A percentile compares a stretch with the other conserved stretches of the same genome.
These are phyloP conservation scores for Acanthosepion pharaonis DNA, from an alignment of 2,888 invertebrate species.

Conservation along the genomic window DNA sequence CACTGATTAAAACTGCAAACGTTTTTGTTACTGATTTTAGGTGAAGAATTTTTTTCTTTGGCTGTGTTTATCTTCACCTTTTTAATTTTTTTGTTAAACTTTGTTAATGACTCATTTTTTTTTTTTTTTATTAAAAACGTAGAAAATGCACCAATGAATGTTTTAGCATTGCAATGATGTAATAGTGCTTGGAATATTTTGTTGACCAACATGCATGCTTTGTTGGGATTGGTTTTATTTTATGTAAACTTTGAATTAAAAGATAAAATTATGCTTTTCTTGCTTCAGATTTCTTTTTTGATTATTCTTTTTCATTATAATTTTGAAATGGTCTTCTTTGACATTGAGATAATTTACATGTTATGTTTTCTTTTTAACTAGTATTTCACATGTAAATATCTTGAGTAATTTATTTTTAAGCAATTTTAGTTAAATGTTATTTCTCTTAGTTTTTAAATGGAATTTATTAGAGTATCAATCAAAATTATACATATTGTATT, in stretches of 20 bases:
- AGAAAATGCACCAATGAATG: background rate
- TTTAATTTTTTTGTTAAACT: background rate
- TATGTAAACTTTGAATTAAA: slow-evolving; percentile 21
- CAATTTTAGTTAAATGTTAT: too few relatives aligned
- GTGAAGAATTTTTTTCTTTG: background rate
- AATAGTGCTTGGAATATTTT: background rate
- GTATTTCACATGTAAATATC: too few relatives aligned
- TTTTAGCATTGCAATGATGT: background rate
- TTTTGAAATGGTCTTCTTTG: too few relatives aligned
- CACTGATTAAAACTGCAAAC: background rate
- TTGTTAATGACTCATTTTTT: background rate
- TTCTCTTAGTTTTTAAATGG: too few relatives aligned
- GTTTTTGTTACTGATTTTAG: background rate
- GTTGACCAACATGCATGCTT: background rate
- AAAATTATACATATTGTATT: too few relatives aligned
- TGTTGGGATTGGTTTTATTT: background rate
- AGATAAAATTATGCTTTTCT: background rate
- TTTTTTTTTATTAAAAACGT: background rate
- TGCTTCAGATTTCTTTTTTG: background rate
- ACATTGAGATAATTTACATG: too few relatives aligned
- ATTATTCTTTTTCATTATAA: too few relatives aligned
- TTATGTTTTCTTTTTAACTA: too few relatives aligned
- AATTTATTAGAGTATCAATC: too few relatives aligned
- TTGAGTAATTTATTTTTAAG: too few relatives aligned
- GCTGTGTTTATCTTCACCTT: background rate